Evolutionary conservation across 1,140 invertebrate species (phyloP).

Genomic region (Drosophila miranda): DNA sequence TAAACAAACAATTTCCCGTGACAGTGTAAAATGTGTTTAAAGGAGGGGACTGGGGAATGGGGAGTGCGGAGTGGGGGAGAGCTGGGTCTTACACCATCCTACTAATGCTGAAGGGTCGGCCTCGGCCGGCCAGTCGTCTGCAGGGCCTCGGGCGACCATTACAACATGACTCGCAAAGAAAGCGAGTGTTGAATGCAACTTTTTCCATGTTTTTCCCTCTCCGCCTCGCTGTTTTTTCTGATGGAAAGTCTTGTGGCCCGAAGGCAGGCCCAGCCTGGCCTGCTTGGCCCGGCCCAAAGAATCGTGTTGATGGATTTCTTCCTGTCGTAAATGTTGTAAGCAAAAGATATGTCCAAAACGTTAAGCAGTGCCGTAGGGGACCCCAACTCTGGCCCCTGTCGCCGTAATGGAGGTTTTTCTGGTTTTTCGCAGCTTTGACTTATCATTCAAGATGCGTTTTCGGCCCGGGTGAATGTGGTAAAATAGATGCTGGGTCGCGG

Average conservation of each 20-base stretch:
- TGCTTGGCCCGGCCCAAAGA: conserved; percentile 23
- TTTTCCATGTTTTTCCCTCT: conserved; percentile 52
- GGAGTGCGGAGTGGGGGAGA: neutral
- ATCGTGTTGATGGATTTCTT: conserved; percentile 77
- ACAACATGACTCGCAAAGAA: conserved; percentile 75
- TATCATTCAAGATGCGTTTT: conserved; percentile 55
- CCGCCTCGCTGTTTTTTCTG: conserved; percentile 10
- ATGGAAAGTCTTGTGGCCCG: conserved; percentile 48
- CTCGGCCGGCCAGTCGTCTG: conserved; percentile 14
- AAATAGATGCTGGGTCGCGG: conserved; percentile 23
- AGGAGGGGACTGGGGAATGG: neutral
- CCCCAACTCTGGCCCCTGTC: conserved; percentile 15
- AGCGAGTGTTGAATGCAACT: conserved; percentile 78
- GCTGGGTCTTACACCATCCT: neutral
- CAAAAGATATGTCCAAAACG: conserved; percentile 53
- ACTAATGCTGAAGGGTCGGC: conserved; percentile 33
- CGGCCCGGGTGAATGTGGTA: conserved; percentile 30
- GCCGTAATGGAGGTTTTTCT: conserved; percentile 21
- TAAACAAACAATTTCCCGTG: conserved; percentile 80
- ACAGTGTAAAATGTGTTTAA: conserved; percentile 69
- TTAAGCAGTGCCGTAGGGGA: conserved; percentile 39
- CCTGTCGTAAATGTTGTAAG: conserved; percentile 70
- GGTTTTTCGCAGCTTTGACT: conserved; percentile 39
- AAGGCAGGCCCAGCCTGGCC: conserved; percentile 33
- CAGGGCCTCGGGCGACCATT: conserved; percentile 45